Percentiles rank a stretch among this genome's conserved stretches.
Conservation (phyloP, 2,113 vertebrate genomes). For the Thunnus thynnus region DNA sequence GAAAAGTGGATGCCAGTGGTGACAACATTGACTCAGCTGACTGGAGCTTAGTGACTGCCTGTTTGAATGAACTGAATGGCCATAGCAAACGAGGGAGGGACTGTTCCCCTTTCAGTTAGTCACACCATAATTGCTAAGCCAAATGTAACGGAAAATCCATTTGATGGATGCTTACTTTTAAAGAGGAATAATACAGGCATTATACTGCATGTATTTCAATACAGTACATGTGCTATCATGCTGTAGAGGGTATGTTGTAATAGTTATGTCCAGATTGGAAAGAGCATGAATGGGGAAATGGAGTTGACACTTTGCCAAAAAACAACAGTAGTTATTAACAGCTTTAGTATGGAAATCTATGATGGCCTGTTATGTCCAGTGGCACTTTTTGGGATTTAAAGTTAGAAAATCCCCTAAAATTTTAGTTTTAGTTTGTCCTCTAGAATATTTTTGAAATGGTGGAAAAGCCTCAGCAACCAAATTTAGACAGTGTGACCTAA, state of each 20-base stretch:
- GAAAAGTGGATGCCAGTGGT: conserved; percentile 44
- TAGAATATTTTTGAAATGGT: no score
- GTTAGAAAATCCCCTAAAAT: not conserved
- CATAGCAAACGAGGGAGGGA: conserved; percentile 12
- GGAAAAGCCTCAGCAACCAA: not conserved
- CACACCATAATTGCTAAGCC: not conserved
- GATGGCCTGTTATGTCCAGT: not conserved
- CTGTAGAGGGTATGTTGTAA: not conserved
- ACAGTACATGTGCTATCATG: not conserved
- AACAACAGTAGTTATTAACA: not conserved
- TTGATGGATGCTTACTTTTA: not conserved
- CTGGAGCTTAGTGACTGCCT: conserved; percentile 23
- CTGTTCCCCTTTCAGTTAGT: conserved; percentile 21
- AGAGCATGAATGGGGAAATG: not conserved
- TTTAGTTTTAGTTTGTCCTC: not conserved
- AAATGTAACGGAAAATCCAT: conserved; percentile 33
- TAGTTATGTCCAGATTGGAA: conserved; percentile 2
- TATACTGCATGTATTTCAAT: not conserved
- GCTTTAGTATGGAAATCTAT: not conserved
- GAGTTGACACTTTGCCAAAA: conserved; percentile 4
- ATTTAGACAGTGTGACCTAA: not conserved
- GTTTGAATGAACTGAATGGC: conserved; percentile 13
- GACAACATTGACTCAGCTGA: conserved; percentile 62
- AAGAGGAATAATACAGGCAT: not conserved
- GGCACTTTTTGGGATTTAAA: not conserved